These are phyloP conservation scores for Paratrypauchen microcephalus DNA, from an alignment of 2,797 vertebrate genomes.

Conservation along the genomic window DNA sequence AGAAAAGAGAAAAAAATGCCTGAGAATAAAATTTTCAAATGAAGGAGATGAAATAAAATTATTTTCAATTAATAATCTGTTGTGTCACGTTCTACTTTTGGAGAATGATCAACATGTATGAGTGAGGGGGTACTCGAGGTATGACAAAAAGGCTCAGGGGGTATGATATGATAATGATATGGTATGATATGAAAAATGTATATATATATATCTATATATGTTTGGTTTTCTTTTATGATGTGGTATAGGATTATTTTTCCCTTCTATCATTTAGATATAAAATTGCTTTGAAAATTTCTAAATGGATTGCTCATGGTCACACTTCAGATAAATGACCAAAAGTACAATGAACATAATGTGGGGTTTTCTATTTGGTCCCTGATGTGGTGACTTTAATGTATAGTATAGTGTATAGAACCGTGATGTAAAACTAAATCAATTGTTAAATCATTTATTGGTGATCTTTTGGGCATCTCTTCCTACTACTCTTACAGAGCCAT, in stretches of 20 bases:
- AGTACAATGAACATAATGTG: background rate
- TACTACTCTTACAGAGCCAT: constrained; percentile 20
- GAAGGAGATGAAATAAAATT: too few relatives aligned
- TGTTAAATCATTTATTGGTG: background rate
- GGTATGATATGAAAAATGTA: too few relatives aligned
- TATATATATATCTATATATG: too few relatives aligned
- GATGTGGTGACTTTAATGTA: background rate
- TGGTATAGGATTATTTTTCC: background rate
- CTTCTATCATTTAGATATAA: background rate
- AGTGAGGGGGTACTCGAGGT: too few relatives aligned
- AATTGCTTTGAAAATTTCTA: constrained; percentile 33
- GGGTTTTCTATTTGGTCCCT: constrained; percentile 1
- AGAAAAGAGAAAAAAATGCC: too few relatives aligned
- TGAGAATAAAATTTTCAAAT: too few relatives aligned
- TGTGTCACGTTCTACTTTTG: too few relatives aligned
- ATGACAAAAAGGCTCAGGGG: too few relatives aligned
- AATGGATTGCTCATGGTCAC: constrained; percentile 8
- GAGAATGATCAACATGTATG: too few relatives aligned
- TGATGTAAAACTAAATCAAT: background rate
- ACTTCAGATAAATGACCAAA: constrained; percentile 22
- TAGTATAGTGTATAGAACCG: constrained; percentile 13
- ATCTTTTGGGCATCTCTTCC: background rate
- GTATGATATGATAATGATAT: too few relatives aligned
- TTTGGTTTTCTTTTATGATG: too few relatives aligned
- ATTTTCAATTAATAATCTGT: too few relatives aligned